phyloP scores from a whole-genome alignment of 2,888 invertebrate genomes.

The Lathronympha strigana region DNA sequence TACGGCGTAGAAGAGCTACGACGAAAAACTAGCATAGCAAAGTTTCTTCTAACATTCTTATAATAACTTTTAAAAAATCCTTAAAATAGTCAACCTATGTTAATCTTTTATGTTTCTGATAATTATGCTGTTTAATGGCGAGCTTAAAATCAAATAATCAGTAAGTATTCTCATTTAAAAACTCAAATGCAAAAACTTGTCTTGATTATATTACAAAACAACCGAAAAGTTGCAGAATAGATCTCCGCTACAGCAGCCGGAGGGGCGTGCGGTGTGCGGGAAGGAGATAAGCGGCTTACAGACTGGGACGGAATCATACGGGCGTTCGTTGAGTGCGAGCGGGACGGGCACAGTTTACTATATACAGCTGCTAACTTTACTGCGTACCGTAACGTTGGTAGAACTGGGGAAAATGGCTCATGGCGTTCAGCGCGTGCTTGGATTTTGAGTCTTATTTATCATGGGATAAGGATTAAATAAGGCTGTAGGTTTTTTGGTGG shows the following conservation, averaged over 20 bases:
- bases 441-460: conserved; percentile 47
- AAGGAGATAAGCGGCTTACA: conserved; percentile 82
- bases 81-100: too few species aligned
- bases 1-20: neutral
- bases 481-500: conserved; percentile 43
- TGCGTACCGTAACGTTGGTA: conserved; percentile 60
- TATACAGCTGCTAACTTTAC: conserved; percentile 76
- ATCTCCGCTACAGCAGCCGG: conserved; percentile 71
- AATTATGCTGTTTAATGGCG: neutral
- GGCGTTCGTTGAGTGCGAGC: conserved; percentile 45
- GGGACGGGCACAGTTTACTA: conserved; percentile 67
- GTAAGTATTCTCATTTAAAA: neutral
- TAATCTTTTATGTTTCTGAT: neutral
- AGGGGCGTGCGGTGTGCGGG: conserved; percentile 78
- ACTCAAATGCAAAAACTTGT: neutral
- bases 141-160: too few species aligned
- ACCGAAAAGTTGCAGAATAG: conserved; percentile 66
- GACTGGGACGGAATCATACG: conserved; percentile 60
- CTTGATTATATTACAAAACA: neutral
- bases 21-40: neutral
- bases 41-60: too few species aligned
- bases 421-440: conserved; percentile 34
- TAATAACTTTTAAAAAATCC: too few species aligned
- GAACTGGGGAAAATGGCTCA: conserved; percentile 58
- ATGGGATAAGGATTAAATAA: conserved; percentile 47